Conservation (phyloP, 2,888 invertebrate species). For the Himalopsyche anomala region DNA sequence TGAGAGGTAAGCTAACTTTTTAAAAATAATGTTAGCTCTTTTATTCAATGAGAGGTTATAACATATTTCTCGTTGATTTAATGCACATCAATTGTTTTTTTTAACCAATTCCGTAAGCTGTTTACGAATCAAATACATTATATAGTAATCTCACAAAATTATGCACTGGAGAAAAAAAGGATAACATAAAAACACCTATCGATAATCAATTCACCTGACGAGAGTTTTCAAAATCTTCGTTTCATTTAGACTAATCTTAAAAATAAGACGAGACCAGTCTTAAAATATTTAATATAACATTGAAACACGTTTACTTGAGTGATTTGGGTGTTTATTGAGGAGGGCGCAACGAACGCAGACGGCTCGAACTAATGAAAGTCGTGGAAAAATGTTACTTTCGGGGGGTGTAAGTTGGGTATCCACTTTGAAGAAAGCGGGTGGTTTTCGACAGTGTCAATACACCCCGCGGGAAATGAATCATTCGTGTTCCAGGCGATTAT, state of each 20-base stretch:
- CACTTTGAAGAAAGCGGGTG: constrained; percentile 16
- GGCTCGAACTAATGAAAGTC: constrained; percentile 63
- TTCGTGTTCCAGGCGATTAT: not conserved
- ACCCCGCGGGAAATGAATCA: constrained; percentile 30
- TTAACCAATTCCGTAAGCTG: too few relatives aligned
- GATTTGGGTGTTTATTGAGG: constrained; percentile 63
- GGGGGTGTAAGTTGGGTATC: constrained; percentile 4
- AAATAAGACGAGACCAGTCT: not conserved
- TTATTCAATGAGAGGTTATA: too few relatives aligned
- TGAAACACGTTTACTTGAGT: constrained; percentile 65
- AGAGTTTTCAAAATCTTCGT: not conserved
- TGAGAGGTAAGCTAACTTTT: too few relatives aligned
- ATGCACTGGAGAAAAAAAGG: too few relatives aligned
- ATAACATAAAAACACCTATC: too few relatives aligned
- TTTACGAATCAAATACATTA: too few relatives aligned
- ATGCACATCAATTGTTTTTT: too few relatives aligned
- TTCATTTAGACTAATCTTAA: not conserved
- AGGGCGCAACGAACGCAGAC: constrained; percentile 9
- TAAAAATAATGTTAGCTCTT: too few relatives aligned
- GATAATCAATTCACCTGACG: too few relatives aligned
- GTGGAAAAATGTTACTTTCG: constrained; percentile 63
- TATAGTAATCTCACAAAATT: too few relatives aligned
- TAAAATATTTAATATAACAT: constrained; percentile 63
- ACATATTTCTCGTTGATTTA: too few relatives aligned
- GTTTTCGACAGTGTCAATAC: not conserved